Evolutionary conservation across 1,140 invertebrate genomes (phyloP).

Genomic region (Wasmannia auropunctata): DNA sequence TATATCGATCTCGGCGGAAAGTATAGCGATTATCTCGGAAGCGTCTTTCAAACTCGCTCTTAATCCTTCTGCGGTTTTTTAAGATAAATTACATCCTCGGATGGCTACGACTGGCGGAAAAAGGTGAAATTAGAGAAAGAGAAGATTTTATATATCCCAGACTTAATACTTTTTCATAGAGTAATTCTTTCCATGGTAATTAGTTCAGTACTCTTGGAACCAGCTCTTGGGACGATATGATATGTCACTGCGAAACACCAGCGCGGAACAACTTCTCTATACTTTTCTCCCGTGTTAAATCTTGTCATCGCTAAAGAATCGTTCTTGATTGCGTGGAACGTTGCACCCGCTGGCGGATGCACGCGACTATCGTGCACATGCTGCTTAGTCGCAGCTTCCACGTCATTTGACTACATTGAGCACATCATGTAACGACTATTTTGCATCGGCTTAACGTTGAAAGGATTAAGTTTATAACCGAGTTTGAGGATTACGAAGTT

Average conservation of each 20-base stretch:
- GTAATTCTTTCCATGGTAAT: slow-evolving; percentile 46
- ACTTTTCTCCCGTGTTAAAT: slow-evolving; percentile 25
- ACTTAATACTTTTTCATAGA: slow-evolving; percentile 47
- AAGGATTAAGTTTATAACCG: slow-evolving; percentile 59
- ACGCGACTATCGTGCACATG: background rate
- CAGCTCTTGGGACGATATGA: no score
- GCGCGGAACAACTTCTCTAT: background rate
- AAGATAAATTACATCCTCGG: slow-evolving; percentile 36
- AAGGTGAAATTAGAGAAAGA: slow-evolving; percentile 13
- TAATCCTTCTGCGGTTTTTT: slow-evolving; percentile 13
- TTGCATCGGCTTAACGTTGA: slow-evolving; percentile 50
- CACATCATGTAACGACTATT: slow-evolving; percentile 51
- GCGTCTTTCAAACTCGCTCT: background rate
- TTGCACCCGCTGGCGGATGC: background rate
- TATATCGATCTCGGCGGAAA: background rate
- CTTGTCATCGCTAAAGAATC: slow-evolving; percentile 40
- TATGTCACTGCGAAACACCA: slow-evolving; percentile 7
- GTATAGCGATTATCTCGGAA: background rate
- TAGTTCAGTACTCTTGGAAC: slow-evolving; percentile 14
- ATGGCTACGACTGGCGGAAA: background rate
- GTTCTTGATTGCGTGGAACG: slow-evolving; percentile 21
- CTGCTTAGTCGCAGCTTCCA: slow-evolving; percentile 43
- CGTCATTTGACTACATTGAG: slow-evolving; percentile 56
- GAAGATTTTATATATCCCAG: slow-evolving; percentile 42
- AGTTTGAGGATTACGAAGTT: slow-evolving; percentile 55